These are phyloP conservation scores for Aphelenchoides bicaudatus DNA, from an alignment of 2,888 invertebrate genomes.

Conservation along the genomic window DNA sequence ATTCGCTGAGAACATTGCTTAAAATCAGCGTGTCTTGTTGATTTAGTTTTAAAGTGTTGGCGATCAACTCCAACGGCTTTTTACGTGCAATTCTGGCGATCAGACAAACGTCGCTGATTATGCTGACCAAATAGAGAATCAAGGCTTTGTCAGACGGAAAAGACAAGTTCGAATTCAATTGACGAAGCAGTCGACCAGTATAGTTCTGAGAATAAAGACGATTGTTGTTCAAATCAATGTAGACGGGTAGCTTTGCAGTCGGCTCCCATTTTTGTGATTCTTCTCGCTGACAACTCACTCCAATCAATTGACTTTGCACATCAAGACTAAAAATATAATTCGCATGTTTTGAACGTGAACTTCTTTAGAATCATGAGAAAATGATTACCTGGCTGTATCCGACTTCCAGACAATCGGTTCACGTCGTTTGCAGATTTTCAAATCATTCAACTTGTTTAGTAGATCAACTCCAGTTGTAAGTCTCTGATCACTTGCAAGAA, in stretches of 20 bases:
- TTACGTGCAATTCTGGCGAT: conserved; percentile 7
- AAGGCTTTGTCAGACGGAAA: conserved; percentile 23
- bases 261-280: conserved; percentile 13
- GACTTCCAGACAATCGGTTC: conserved; percentile 2
- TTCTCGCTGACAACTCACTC: conserved; percentile 20
- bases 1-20: conserved; percentile 12
- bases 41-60: conserved; percentile 6
- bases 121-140: conserved; percentile 18
- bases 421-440: conserved; percentile 18
- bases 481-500: conserved; percentile 45
- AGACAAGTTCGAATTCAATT: not conserved
- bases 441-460: conserved; percentile 34
- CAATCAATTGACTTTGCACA: conserved; percentile 19
- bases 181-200: conserved; percentile 14
- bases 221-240: conserved; percentile 36
- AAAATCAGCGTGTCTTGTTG: conserved; percentile 14
- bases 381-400: not conserved
- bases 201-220: conserved; percentile 28
- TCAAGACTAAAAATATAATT: not conserved
- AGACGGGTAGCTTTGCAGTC: not conserved
- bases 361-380: not conserved
- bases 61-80: conserved; percentile 7
- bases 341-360: too few relatives aligned
- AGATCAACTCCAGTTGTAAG: conserved; percentile 45
- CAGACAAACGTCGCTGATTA: conserved; percentile 21